A percentile compares a stretch with the other conserved stretches of the same genome.
Evolutionary conservation across 2,888 invertebrate species (phyloP).

Genomic region (Dicroscelio sp.): DNA sequence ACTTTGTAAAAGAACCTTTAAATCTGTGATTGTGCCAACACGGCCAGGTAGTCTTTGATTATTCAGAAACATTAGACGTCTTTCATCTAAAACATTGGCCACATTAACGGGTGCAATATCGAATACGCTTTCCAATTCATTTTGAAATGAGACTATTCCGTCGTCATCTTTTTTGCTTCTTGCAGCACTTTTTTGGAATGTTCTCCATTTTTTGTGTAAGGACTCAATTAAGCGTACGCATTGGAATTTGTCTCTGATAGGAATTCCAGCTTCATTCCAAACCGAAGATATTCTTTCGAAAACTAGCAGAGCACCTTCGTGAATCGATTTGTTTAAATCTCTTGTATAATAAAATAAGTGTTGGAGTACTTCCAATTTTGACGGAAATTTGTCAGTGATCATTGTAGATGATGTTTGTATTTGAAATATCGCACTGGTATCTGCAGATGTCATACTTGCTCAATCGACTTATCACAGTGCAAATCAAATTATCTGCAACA

Average conservation of each 20-base stretch:
- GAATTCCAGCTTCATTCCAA: slow-evolving; percentile 30
- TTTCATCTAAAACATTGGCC: background rate
- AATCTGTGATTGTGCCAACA: slow-evolving; percentile 9
- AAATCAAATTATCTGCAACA: background rate
- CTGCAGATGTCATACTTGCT: background rate
- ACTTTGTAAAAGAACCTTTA: background rate
- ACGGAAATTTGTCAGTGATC: background rate
- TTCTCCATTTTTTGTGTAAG: slow-evolving; percentile 5
- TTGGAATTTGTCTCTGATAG: background rate
- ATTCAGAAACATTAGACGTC: background rate
- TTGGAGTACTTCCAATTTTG: slow-evolving; percentile 24
- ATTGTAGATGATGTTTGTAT: background rate
- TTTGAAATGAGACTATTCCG: background rate
- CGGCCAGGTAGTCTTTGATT: slow-evolving; percentile 19
- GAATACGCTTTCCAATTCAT: background rate
- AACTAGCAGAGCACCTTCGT: background rate
- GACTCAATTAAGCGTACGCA: background rate
- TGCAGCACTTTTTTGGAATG: slow-evolving; percentile 1
- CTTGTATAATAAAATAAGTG: slow-evolving; percentile 22
- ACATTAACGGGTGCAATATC: slow-evolving; percentile 6
- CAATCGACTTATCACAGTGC: background rate
- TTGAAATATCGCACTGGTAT: background rate
- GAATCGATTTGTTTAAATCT: background rate
- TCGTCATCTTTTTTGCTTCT: slow-evolving; percentile 20
- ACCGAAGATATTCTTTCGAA: background rate